Base-by-base conservation (phyloP, 2,797 vertebrate species). In the Allenopithecus nigroviridis region DNA sequence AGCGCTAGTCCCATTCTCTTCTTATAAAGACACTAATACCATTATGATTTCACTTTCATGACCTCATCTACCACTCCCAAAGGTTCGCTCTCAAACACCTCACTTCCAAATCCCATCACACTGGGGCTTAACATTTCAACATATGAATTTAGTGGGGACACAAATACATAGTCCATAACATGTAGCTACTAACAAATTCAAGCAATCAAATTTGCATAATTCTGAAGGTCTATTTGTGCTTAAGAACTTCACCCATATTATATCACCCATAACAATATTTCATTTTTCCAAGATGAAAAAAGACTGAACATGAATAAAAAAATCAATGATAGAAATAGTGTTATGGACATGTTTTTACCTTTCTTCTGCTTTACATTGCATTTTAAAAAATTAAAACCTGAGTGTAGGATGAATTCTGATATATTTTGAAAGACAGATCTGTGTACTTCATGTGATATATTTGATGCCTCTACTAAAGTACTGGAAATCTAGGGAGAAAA, bases 351-450 rank as follows among this genome's bases (percentile, higher is more conserved):
- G 8, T n/a, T 92, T 72, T 61, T 33, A 8, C 55, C 8, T 88
- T 93, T 75, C 39, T 85, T 84, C 13, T 61, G 55, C 8, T 74
- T 90, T 84, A 28, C 10, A 61, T 5, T 70, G 6, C 11, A 33
- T 48, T 95, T 87, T 46, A 8, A 59, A 87, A 48, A 76, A 86
- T 21, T 85, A 43, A 95, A 81, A 78, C 78, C 41, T 75, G 57
- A 92, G 4, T n/a, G 7, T 50, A 3, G 24, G 5, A 3, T 61
- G 14, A 89, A 81, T 80, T 80, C 19, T 81, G 12, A 68, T 21
- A 4, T 61, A 16, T 70, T 36, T 26, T 30, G 26, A 21, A n/a
- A 93, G 39, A 70, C 10, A 68, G 22, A 1, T 19, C 0, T 21
- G 7, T n/a, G 33, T 76, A 22, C 11, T 84, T 30, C 84, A 13